Base-by-base conservation (phyloP, 2,113 vertebrate species). In the Salvelinus sp. region DNA sequence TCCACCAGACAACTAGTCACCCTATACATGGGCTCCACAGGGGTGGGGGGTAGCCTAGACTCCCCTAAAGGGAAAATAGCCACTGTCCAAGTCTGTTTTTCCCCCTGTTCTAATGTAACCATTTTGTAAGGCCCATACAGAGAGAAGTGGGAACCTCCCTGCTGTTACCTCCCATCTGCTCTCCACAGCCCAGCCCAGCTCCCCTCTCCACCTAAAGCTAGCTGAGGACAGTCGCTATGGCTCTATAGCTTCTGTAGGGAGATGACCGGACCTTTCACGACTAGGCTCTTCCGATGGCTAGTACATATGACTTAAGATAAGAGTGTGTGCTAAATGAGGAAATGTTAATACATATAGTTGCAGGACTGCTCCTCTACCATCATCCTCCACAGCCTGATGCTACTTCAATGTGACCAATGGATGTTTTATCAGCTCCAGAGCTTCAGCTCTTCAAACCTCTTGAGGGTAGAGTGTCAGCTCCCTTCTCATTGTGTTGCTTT, bases 161-260 rank as follows among this genome's bases (percentile, higher is more conserved):
- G 23, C 47, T 58, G 48, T 57, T 22, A 57, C 25, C 74, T 69
- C 63, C 65, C 74, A 75, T 75, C 74, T 75, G 27, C 30, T 57
- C 18, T 12, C 23, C 22, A 18, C 18, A 10, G 16, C 18, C 22
- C 44, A 30, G 22, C 4, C 25, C 13, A 50, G 38, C 47, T 20
- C 47, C 9, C 25, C 27, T 16, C 47, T n/a, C 25, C 27, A 63
- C 33, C 60, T 23, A 12, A 1, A 23, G 25, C 44, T 30, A n/a
- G 74, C 65, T 25, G 28, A 20, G 73, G 73, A 28, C 50, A 54
- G 50, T 18, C 50, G 0, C 50, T 54, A 14, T 54, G 50, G 18
- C 50, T 16, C 50, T 16, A 4, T 18, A 18, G 12, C 50, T 54
- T 54, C 50, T 14, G 14, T 54, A 4, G 50, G 3, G 16, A 54